Evolutionary conservation across 2,113 vertebrate species (phyloP).

Genomic region (Apeltes quadracus): DNA sequence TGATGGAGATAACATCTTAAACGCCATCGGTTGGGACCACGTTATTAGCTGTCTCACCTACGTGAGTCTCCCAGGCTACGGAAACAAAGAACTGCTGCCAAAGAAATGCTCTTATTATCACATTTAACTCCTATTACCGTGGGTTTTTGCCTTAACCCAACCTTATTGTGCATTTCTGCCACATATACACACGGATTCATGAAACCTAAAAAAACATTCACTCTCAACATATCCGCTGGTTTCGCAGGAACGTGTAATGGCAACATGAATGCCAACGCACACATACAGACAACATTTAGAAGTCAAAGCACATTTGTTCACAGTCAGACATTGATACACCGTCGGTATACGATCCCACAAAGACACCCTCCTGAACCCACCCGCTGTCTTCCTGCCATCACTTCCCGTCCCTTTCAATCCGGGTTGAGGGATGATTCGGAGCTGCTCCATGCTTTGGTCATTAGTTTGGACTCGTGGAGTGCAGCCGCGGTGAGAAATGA

Average conservation of each 20-base stretch:
- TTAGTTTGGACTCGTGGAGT: conserved; percentile 73
- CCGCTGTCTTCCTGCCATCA: conserved; percentile 16
- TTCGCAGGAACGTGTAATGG: background rate
- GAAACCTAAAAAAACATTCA: background rate
- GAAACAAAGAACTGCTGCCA: too few species aligned
- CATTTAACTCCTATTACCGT: too few species aligned
- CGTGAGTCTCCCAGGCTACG: too few species aligned
- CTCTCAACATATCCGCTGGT: background rate
- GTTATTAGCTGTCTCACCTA: too few species aligned
- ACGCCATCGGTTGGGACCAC: too few species aligned
- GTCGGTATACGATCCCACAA: conserved; percentile 3
- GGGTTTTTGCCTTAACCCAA: too few species aligned
- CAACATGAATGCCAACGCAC: background rate
- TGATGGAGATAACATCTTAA: too few species aligned
- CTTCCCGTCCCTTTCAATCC: conserved; percentile 61
- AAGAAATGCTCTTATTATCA: too few species aligned
- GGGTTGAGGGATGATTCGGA: conserved; percentile 62
- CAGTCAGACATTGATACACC: background rate
- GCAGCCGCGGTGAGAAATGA: conserved; percentile 68
- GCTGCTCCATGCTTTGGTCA: conserved; percentile 71
- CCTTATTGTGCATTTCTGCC: too few species aligned
- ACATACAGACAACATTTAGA: background rate
- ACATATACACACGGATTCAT: background rate
- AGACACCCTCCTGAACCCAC: background rate
- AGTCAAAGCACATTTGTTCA: background rate